These are phyloP conservation scores for Lophotriccus pileatus DNA, from an alignment of 2,797 vertebrate genomes.

Conservation along the genomic window DNA sequence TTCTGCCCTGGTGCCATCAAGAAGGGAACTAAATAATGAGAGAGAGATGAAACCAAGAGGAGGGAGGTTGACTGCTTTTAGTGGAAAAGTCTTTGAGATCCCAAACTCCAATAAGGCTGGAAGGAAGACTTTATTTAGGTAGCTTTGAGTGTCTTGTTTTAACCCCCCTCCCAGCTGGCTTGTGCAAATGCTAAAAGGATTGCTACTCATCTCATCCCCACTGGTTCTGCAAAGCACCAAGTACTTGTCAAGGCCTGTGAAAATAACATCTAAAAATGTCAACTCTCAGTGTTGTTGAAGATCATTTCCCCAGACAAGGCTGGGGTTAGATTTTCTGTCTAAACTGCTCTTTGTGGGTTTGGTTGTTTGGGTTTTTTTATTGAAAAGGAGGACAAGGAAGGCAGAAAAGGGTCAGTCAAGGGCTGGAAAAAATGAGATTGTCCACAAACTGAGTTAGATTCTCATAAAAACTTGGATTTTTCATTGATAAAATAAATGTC, in stretches of 20 bases:
- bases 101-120: neutral
- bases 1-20: neutral
- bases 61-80: neutral
- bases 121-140: neutral
- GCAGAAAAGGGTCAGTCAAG: neutral
- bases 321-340: neutral
- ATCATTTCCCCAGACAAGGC: neutral
- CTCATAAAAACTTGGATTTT: neutral
- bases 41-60: neutral
- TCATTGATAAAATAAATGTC: neutral
- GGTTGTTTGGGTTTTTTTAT: neutral
- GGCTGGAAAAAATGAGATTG: neutral
- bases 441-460: neutral
- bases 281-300: neutral
- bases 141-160: neutral
- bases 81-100: neutral
- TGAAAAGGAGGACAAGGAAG: neutral
- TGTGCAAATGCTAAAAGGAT: slow-evolving; percentile 5
- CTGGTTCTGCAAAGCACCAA: neutral
- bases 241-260: neutral
- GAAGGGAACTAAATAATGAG: neutral
- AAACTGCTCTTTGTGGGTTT: neutral
- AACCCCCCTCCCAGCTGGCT: neutral
- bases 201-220: neutral
- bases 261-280: slow-evolving; percentile 10